Evolutionary conservation across 2,888 invertebrate species (phyloP), one percentile per base, ranked within the genome.

Genomic region (Labia minor): DNA sequence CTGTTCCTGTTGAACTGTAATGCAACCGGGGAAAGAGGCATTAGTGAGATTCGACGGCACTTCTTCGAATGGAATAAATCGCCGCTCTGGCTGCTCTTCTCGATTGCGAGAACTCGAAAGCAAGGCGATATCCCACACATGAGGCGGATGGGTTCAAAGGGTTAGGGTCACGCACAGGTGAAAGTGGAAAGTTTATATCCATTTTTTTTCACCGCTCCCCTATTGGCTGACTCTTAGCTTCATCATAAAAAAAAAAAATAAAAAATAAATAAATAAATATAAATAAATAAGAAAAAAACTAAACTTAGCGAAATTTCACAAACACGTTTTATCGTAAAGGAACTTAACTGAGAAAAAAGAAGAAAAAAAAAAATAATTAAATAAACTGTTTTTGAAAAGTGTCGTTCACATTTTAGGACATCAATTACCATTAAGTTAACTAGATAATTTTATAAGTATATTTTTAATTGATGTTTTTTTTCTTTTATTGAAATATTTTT

Each of bases 101-200:
- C 49, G 49, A 49, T 49, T 49, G 49, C 49, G 49, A 49, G 49
- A 49, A 49, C 49, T 49, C 49, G 16, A 49, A 49, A 49, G 49
- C 14, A 49, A 49, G 49, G 49, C 49, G 49, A 49, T 49, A 49
- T 49, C 49, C 49, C 49, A 49, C 49, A 49, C 49, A 49, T 49
- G 49, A 49, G 49, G 49, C 49, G n/a, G 49, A 49, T 11, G 14
- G 49, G 49, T 49, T 49, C 33, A 49, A 49, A 49, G 49, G 49
- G 49, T 49, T 49, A 49, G 49, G 33, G 49, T 49, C 49, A 49
- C 49, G 49, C 49, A 49, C 49, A 14, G 49, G 49, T 49, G 49
- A 49, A 49, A 49, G 49, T 49, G 49, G 49, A 49, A 49, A 49
- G 49, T 49, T 49, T 49, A 49, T 49, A 49, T 49, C 49, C 49